These are phyloP conservation scores for Pediacus dermestoides DNA, from an alignment of 2,888 invertebrate genomes.

Conservation along the genomic window DNA sequence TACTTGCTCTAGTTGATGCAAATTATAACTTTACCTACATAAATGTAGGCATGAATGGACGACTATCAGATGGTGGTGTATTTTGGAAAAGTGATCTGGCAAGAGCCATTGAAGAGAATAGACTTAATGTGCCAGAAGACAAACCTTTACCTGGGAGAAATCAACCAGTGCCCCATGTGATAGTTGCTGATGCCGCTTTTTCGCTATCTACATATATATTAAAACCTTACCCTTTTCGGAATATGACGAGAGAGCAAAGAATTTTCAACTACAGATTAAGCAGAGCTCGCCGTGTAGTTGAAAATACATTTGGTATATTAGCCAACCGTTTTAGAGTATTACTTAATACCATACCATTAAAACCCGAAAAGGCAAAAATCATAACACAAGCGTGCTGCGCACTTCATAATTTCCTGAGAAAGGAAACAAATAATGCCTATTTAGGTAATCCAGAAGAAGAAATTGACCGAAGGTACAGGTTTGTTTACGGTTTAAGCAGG, in stretches of 20 bases:
- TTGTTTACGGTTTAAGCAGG: constrained; percentile 14
- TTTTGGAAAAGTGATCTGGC: constrained; percentile 26
- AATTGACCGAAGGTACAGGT: constrained; percentile 9
- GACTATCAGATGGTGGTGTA: constrained; percentile 33
- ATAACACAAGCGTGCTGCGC: constrained; percentile 17
- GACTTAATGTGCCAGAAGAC: constrained; percentile 29
- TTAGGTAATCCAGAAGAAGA: constrained; percentile 10
- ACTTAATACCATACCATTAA: constrained; percentile 17
- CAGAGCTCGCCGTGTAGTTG: constrained; percentile 18
- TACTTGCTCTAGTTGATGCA: constrained; percentile 31
- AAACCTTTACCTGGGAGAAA: constrained; percentile 23
- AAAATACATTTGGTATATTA: constrained; percentile 24
- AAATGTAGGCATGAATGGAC: constrained; percentile 31
- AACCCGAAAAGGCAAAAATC: constrained; percentile 15
- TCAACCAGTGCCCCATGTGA: constrained; percentile 27
- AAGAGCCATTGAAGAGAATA: constrained; percentile 22
- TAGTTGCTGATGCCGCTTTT: constrained; percentile 36
- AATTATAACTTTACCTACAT: constrained; percentile 30
- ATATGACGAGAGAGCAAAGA: constrained; percentile 15
- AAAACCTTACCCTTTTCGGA: constrained; percentile 31
- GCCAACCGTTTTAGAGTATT: constrained; percentile 22
- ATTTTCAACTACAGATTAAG: constrained; percentile 22
- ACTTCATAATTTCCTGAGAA: constrained; percentile 17
- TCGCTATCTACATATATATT: constrained; percentile 26
- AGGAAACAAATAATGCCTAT: constrained; percentile 7